Conservation (phyloP, 1,140 invertebrate genomes). For the Tetramorium simillimum region DNA sequence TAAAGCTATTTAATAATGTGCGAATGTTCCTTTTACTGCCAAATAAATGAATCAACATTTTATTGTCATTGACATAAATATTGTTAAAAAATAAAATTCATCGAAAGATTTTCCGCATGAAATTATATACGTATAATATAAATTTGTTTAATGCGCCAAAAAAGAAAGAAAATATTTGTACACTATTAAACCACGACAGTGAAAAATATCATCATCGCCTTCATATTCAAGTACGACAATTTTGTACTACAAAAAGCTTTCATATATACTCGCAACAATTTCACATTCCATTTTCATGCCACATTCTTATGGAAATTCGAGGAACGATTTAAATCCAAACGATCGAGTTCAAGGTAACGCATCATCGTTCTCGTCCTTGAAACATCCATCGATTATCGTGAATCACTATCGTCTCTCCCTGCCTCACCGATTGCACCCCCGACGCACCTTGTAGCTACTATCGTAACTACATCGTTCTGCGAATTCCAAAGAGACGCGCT, state of each 20-base stretch:
- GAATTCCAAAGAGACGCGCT: constrained; percentile 23
- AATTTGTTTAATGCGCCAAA: not conserved
- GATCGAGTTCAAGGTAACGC: constrained; percentile 24
- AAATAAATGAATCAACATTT: not conserved
- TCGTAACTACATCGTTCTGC: not conserved
- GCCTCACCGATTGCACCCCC: constrained; percentile 9
- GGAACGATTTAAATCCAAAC: constrained; percentile 36
- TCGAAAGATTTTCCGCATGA: not conserved
- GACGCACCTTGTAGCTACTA: constrained; percentile 15
- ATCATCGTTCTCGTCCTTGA: not conserved
- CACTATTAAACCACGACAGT: not conserved
- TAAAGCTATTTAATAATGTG: not conserved
- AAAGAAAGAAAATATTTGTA: not conserved
- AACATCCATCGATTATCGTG: constrained; percentile 20
- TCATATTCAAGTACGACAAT: not conserved
- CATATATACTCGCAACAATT: not conserved
- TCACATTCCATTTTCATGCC: not conserved
- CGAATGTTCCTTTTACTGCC: not conserved
- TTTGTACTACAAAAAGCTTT: not conserved
- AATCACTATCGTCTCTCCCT: constrained; percentile 18
- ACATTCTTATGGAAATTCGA: constrained; percentile 13
- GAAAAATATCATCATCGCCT: not conserved
- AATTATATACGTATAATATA: not conserved
- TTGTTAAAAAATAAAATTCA: not conserved
- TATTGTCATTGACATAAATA: not conserved